These are phyloP conservation scores for Stenodema calcarata DNA, from an alignment of 2,888 invertebrate species.

Conservation along the genomic window DNA sequence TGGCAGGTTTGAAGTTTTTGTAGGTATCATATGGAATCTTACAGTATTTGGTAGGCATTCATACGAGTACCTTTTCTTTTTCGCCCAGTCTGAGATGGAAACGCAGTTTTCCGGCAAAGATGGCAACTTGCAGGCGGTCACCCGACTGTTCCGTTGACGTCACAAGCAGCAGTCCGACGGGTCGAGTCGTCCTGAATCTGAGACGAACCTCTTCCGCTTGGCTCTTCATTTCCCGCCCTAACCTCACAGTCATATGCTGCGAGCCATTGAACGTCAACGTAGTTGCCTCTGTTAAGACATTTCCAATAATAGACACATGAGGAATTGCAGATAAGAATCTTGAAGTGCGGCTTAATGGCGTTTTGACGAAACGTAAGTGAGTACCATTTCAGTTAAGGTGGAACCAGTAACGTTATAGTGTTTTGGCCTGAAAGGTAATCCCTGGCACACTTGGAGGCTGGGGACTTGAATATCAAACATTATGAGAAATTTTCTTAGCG, in stretches of 20 bases:
- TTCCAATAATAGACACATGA: not conserved
- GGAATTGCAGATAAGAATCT: no score
- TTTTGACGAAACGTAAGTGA: no score
- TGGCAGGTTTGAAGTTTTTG: no score
- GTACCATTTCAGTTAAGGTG: no score
- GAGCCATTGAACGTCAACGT: slow-evolving; percentile 88
- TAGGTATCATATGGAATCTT: no score
- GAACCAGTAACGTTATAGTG: no score
- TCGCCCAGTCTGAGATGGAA: slow-evolving; percentile 84
- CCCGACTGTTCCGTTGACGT: slow-evolving; percentile 80
- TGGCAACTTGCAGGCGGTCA: slow-evolving; percentile 83
- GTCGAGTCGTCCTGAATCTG: slow-evolving; percentile 82
- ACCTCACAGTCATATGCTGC: slow-evolving; percentile 80
- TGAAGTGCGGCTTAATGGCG: no score
- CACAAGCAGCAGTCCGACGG: slow-evolving; percentile 78
- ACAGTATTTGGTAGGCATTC: not conserved
- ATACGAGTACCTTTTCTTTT: slow-evolving; percentile 74
- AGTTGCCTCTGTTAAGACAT: slow-evolving; percentile 73
- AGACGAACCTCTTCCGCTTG: slow-evolving; percentile 90
- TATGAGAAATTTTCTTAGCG: no score
- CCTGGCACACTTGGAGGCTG: no score
- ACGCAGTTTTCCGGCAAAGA: slow-evolving; percentile 83
- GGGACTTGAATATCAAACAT: no score
- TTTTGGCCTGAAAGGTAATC: no score
- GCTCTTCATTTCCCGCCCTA: slow-evolving; percentile 77